These are phyloP conservation scores for Synergus japonicus DNA, from an alignment of 2,888 invertebrate genomes.

Conservation along the genomic window DNA sequence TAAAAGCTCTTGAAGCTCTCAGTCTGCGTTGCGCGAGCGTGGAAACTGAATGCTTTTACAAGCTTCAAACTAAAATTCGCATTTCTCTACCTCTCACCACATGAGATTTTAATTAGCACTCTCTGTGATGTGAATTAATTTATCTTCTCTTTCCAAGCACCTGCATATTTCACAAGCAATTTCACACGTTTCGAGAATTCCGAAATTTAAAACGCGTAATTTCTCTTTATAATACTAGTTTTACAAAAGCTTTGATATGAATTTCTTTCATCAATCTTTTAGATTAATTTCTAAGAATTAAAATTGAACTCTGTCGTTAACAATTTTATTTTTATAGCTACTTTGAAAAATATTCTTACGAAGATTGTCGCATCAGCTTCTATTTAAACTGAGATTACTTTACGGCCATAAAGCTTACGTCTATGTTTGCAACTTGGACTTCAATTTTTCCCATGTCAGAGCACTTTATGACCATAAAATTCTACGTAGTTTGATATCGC, in stretches of 20 bases:
- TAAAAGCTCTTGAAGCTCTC: conserved; percentile 35
- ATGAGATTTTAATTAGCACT: background rate
- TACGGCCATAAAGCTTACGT: conserved; percentile 19
- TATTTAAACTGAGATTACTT: conserved; percentile 20
- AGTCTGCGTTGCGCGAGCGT: conserved; percentile 32
- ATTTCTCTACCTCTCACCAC: background rate
- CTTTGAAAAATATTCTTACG: conserved; percentile 2
- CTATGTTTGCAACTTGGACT: conserved; percentile 29
- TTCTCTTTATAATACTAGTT: background rate
- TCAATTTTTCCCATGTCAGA: conserved; percentile 26
- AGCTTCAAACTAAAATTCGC: conserved; percentile 14
- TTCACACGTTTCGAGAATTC: background rate
- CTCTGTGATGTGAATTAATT: conserved; percentile 21
- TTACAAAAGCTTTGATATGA: background rate
- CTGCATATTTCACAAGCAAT: background rate
- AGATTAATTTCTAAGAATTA: background rate
- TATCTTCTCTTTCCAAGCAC: background rate
- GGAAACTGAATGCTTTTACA: conserved; percentile 13
- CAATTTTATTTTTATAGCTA: background rate
- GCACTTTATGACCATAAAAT: conserved; percentile 37
- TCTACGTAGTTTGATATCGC: conserved; percentile 27
- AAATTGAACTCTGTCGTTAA: background rate
- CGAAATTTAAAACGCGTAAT: background rate
- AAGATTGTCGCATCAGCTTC: conserved; percentile 13
- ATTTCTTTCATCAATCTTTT: no score